phyloP scores from a whole-genome alignment of 35 echinoderm and acorn worm genomes.

The Stichopus chloronotus region DNA sequence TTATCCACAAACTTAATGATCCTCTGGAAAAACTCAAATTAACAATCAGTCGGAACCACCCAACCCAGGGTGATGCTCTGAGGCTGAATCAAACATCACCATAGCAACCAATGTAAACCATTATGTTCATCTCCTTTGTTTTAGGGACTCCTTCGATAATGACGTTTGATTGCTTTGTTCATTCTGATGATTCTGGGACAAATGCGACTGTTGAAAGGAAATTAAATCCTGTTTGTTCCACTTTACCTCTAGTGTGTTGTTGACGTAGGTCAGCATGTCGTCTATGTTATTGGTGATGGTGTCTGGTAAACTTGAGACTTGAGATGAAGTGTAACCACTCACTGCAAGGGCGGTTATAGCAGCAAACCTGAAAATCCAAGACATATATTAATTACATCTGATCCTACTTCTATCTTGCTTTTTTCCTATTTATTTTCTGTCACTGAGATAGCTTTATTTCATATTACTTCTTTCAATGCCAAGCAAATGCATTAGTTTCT shows the following conservation, averaged over 20 bases:
- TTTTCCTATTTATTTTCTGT: neutral
- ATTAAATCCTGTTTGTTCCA: neutral
- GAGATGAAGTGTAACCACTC: conserved; percentile 60
- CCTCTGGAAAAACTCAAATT: no score
- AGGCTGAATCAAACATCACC: no score
- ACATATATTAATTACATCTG: neutral
- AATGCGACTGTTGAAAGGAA: no score
- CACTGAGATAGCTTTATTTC: neutral
- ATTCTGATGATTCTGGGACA: no score
- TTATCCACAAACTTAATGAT: no score
- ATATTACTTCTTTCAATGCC: neutral
- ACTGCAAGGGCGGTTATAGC: conserved; percentile 74
- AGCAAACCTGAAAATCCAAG: conserved; percentile 51
- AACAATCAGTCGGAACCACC: no score
- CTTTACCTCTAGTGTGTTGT: conserved; percentile 77
- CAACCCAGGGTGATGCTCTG: no score
- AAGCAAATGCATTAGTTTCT: neutral
- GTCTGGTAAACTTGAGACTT: conserved; percentile 57
- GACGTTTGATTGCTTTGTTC: no score
- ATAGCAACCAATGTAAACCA: no score
- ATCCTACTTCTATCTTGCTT: neutral
- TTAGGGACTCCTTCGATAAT: no score
- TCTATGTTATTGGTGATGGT: conserved; percentile 70
- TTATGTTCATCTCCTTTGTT: no score
- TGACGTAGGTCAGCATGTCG: conserved; percentile 78